Evolutionary conservation across 2,888 invertebrate genomes (phyloP).

Genomic region (Ephialtes manifestator): DNA sequence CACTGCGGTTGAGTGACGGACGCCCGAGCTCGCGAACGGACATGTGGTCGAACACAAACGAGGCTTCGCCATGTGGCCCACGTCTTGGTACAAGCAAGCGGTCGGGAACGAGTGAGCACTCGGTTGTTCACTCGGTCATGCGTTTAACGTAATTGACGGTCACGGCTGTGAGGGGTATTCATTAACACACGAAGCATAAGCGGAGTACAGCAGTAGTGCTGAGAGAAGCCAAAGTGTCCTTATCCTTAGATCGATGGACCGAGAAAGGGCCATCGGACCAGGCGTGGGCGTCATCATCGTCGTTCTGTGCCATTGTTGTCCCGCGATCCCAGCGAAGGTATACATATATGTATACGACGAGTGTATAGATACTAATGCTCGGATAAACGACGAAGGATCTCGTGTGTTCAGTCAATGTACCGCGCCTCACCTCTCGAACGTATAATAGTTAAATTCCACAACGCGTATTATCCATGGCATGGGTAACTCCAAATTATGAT

Average conservation of each 20-base stretch:
- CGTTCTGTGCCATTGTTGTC: conserved; percentile 25
- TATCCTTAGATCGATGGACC: conserved; percentile 47
- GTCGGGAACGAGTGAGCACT: conserved; percentile 61
- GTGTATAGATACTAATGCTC: neutral
- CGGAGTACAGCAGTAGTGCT: conserved; percentile 14
- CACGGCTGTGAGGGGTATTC: conserved; percentile 74
- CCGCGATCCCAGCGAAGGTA: conserved; percentile 8
- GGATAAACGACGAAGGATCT: conserved; percentile 32
- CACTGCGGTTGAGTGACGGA: conserved; percentile 62
- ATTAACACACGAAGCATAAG: conserved; percentile 72
- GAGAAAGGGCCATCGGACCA: conserved; percentile 45
- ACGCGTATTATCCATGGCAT: conserved; percentile 13
- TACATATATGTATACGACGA: neutral
- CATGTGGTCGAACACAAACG: conserved; percentile 64
- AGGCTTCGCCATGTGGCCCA: conserved; percentile 67
- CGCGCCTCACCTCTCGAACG: conserved; percentile 15
- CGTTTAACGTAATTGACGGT: conserved; percentile 76
- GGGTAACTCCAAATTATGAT: conserved; percentile 43
- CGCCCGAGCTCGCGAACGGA: conserved; percentile 59
- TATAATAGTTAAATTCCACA: conserved; percentile 36
- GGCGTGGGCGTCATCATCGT: conserved; percentile 31
- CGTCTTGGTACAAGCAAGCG: conserved; percentile 55
- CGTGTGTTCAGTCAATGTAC: conserved; percentile 26
- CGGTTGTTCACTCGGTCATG: conserved; percentile 67
- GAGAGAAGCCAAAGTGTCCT: conserved; percentile 41